These are phyloP conservation scores for Trematomus bernacchii DNA, from an alignment of 2,797 vertebrate genomes.

Conservation along the genomic window DNA sequence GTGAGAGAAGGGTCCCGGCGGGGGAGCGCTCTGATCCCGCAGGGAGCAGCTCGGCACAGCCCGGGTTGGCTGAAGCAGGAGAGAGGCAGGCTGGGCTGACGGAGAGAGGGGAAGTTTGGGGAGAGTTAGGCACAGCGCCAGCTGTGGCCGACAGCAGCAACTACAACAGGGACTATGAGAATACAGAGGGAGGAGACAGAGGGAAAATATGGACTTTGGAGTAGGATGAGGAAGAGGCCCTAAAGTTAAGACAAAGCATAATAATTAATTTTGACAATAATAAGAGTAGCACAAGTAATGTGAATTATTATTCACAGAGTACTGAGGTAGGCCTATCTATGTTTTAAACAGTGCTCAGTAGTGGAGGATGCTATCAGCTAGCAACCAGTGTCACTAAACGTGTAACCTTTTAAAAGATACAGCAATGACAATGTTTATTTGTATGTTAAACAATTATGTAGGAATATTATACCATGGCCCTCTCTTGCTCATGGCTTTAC, in stretches of 20 bases:
- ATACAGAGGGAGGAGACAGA: conserved; percentile 25
- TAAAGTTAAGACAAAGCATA: not conserved
- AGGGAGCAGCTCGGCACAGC: conserved; percentile 99
- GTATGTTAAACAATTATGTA: not conserved
- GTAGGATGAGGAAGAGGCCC: conserved; percentile 42
- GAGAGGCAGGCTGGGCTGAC: conserved; percentile 78
- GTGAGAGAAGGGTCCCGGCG: conserved; percentile 99
- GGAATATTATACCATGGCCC: not conserved
- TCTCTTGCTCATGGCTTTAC: not conserved
- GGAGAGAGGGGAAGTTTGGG: conserved; percentile 61
- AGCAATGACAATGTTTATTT: not conserved
- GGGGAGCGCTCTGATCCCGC: conserved; percentile 99
- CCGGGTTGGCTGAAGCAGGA: conserved; percentile 91
- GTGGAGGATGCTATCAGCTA: not conserved
- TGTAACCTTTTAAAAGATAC: not conserved
- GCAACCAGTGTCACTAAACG: not conserved
- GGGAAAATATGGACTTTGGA: conserved; percentile 69
- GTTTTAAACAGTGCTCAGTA: not conserved
- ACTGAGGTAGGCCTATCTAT: not conserved
- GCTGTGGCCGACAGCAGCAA: conserved; percentile 89
- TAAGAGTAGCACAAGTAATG: not conserved
- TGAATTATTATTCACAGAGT: not conserved
- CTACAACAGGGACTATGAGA: conserved; percentile 66
- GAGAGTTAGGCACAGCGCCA: conserved; percentile 96
- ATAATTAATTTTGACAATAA: not conserved